Percentiles rank a stretch among this genome's conserved stretches.
phyloP scores from a whole-genome alignment of 2,888 invertebrate species.

The Margaritifera margaritifera region DNA sequence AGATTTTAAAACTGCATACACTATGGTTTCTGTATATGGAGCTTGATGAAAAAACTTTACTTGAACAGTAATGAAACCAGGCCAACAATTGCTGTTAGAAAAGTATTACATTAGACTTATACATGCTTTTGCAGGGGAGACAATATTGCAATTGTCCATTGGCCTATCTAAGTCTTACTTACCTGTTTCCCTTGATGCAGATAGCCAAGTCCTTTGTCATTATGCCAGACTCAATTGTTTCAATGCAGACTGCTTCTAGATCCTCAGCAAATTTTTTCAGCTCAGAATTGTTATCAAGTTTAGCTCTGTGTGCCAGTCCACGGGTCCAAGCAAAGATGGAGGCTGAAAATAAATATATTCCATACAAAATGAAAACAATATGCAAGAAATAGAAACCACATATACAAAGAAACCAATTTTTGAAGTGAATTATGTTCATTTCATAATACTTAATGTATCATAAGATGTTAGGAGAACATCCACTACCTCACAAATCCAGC shows the following conservation, averaged over 20 bases:
- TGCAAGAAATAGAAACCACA: too few relatives aligned
- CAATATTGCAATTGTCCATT: neutral
- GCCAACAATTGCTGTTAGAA: neutral
- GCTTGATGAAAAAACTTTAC: neutral
- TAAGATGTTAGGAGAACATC: too few relatives aligned
- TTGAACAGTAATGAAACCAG: neutral
- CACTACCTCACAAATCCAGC: too few relatives aligned
- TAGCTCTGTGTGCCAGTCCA: constrained; percentile 93
- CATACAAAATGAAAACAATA: neutral
- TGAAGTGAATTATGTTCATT: too few relatives aligned
- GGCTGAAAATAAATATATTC: constrained; percentile 74
- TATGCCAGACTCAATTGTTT: constrained; percentile 93
- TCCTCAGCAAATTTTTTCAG: constrained; percentile 87
- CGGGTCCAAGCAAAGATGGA: constrained; percentile 99
- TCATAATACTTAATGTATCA: too few relatives aligned
- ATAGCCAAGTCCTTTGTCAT: constrained; percentile 99
- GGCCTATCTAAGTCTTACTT: constrained; percentile 72
- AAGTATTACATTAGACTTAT: too few relatives aligned
- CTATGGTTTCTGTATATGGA: too few relatives aligned
- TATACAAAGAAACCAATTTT: too few relatives aligned
- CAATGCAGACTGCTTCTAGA: constrained; percentile 91
- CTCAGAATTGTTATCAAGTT: constrained; percentile 87
- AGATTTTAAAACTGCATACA: too few relatives aligned
- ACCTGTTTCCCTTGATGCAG: constrained; percentile 92
- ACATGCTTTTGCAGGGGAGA: too few relatives aligned